phyloP scores from a whole-genome alignment of 1,140 invertebrate species.

The Steinernema khuongi region DNA sequence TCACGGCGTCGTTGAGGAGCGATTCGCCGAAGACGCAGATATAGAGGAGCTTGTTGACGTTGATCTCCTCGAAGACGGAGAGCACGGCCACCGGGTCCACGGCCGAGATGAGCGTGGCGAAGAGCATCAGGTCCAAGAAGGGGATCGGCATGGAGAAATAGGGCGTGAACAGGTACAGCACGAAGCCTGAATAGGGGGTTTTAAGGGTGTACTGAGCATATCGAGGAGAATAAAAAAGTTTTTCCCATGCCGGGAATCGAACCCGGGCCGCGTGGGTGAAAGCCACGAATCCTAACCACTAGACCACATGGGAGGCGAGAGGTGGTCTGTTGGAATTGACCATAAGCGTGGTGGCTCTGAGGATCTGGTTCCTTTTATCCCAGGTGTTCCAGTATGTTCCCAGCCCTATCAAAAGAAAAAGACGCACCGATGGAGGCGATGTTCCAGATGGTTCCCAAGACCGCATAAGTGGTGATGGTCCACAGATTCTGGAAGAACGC shows the following conservation, averaged over 20 bases:
- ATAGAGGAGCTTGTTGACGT: constrained; percentile 78
- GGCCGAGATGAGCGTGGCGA: constrained; percentile 92
- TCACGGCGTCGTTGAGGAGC: constrained; percentile 94
- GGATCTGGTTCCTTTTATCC: no score
- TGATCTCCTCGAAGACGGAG: constrained; percentile 43
- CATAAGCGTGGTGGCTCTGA: no score
- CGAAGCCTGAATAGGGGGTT: constrained; percentile 18
- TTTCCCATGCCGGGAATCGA: constrained; percentile 75
- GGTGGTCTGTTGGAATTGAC: no score
- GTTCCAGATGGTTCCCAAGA: constrained; percentile 65
- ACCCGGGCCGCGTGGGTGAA: constrained; percentile 76
- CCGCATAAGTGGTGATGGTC: constrained; percentile 87
- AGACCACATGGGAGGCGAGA: not conserved
- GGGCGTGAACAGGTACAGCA: constrained; percentile 28
- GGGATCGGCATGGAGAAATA: constrained; percentile 31
- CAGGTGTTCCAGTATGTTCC: no score
- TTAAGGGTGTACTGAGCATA: not conserved
- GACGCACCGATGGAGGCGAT: constrained; percentile 30
- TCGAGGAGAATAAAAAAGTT: not conserved
- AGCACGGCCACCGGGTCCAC: constrained; percentile 85
- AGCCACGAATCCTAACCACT: constrained; percentile 74
- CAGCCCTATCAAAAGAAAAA: not conserved
- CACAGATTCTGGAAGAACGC: constrained; percentile 89
- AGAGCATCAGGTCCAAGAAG: constrained; percentile 68
- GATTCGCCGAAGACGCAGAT: constrained; percentile 98